Percentiles rank a stretch among this genome's conserved stretches.
phyloP scores from a whole-genome alignment of 2,797 vertebrate species.

The Tympanoctomys barrerae region DNA sequence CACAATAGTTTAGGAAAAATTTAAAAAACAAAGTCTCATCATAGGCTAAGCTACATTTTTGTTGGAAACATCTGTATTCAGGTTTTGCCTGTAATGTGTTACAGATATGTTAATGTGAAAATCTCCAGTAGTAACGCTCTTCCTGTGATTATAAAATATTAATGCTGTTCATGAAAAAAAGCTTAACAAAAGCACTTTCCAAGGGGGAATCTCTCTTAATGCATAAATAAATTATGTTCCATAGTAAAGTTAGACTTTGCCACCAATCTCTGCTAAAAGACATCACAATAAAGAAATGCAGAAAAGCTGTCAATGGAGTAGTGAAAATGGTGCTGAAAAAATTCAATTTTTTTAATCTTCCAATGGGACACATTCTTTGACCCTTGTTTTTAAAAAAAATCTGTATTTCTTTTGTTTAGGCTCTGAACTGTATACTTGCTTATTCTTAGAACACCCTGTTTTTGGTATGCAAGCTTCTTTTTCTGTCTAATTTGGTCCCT shows the following conservation, averaged over 20 bases:
- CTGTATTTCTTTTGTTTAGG: background rate
- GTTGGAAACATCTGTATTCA: background rate
- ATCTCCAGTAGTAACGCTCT: background rate
- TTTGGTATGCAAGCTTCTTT: background rate
- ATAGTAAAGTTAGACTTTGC: background rate
- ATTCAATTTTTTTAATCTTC: background rate
- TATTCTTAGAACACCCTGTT: background rate
- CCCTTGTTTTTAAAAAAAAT: background rate
- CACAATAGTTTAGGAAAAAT: background rate
- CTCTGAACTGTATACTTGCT: background rate
- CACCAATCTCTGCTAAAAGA: background rate
- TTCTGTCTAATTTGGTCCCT: background rate
- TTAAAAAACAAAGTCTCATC: background rate
- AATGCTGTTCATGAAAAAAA: background rate
- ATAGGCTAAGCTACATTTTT: background rate
- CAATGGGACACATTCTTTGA: background rate
- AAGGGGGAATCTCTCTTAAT: background rate
- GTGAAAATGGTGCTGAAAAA: background rate
- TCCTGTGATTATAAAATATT: slow-evolving; percentile 53
- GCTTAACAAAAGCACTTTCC: background rate
- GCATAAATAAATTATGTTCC: slow-evolving; percentile 44
- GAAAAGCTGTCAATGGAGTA: background rate
- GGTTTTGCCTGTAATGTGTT: slow-evolving; percentile 1
- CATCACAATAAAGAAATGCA: background rate
- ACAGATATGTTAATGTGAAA: slow-evolving; percentile 31